phyloP scores from a whole-genome alignment of 1,140 invertebrate species.

The Dinoponera quadriceps region DNA sequence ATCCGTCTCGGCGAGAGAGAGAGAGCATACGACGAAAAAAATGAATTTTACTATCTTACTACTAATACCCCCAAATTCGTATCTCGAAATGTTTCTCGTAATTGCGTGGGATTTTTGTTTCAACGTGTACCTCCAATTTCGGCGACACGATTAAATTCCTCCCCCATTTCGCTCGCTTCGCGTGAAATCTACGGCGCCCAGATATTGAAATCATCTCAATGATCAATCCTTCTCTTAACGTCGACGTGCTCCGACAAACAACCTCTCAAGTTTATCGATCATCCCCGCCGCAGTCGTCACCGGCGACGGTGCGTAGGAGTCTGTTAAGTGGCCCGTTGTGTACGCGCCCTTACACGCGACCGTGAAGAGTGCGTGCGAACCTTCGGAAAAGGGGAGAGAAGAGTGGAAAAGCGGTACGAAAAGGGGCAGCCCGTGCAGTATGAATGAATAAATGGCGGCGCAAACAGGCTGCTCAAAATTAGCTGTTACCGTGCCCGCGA shows the following conservation, averaged over 20 bases:
- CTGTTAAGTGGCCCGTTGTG: conserved; percentile 33
- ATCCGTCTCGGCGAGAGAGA: conserved; percentile 8
- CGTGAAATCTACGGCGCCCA: too few relatives aligned
- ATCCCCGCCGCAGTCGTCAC: conserved; percentile 28
- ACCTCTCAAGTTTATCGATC: conserved; percentile 54
- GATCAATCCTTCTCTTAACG: too few relatives aligned
- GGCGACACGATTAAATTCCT: too few relatives aligned
- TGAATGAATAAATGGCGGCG: conserved; percentile 79
- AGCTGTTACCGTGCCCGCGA: conserved; percentile 73
- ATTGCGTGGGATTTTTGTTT: too few relatives aligned
- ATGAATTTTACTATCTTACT: too few relatives aligned
- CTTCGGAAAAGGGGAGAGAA: conserved; percentile 63
- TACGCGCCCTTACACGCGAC: conserved; percentile 37
- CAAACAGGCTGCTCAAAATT: conserved; percentile 78
- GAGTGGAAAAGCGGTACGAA: conserved; percentile 74
- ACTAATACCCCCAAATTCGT: too few relatives aligned
- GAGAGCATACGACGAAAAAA: too few relatives aligned
- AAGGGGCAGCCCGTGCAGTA: conserved; percentile 70
- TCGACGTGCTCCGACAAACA: neutral
- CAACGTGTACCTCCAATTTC: too few relatives aligned
- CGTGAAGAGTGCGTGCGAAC: conserved; percentile 35
- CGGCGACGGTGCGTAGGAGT: conserved; percentile 14
- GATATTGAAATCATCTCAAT: too few relatives aligned
- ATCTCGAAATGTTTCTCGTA: too few relatives aligned
- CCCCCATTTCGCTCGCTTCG: too few relatives aligned